A percentile compares a stretch with the other conserved stretches of the same genome.
phyloP scores from a whole-genome alignment of 2,888 invertebrate genomes.

The Helobdella robusta region DNA sequence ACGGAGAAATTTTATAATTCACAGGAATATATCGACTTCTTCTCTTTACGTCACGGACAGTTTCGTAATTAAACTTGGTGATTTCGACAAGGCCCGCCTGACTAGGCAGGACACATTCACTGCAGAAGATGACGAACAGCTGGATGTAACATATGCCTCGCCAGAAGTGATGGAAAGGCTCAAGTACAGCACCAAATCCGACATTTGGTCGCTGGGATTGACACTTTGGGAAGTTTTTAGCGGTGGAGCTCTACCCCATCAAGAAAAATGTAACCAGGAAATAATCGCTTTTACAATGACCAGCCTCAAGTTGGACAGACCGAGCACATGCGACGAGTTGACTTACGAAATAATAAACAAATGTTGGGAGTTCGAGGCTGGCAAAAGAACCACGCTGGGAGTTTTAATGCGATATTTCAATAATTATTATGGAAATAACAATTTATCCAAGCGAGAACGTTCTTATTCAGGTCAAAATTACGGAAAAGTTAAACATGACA shows the following conservation, averaged over 20 bases:
- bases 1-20: constrained; percentile 31
- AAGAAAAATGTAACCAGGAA: no score
- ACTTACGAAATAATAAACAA: background rate
- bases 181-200: constrained; percentile 34
- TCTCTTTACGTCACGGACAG: constrained; percentile 34
- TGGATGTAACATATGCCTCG: constrained; percentile 35
- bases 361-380: background rate
- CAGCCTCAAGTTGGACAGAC: no score
- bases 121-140: constrained; percentile 30
- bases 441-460: no score
- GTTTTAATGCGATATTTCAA: background rate
- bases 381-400: background rate
- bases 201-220: constrained; percentile 36
- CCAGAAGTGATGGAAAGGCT: constrained; percentile 35
- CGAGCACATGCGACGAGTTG: background rate
- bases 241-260: constrained; percentile 32
- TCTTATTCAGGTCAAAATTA: no score
- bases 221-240: constrained; percentile 35
- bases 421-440: no score
- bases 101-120: constrained; percentile 32
- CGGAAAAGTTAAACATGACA: no score
- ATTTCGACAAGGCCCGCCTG: constrained; percentile 34
- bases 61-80: constrained; percentile 32
- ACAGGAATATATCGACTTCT: constrained; percentile 34
- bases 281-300: no score